These are phyloP conservation scores for Yponomeuta evonymella DNA, from an alignment of 2,888 invertebrate genomes.

Conservation along the genomic window DNA sequence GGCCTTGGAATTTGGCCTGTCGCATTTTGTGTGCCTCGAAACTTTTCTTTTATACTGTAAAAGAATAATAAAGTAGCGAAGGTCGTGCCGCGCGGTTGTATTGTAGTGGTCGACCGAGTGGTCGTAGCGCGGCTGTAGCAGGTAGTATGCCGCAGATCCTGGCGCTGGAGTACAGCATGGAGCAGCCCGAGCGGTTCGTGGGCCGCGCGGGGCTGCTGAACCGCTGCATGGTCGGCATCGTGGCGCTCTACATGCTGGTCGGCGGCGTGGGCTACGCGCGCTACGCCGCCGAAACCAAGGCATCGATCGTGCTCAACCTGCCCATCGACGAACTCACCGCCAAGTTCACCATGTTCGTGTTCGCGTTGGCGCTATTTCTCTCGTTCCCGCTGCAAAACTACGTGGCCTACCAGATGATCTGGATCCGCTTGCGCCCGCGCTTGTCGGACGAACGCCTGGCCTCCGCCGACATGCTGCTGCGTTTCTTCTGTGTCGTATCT, in stretches of 20 bases:
- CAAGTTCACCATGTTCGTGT: conserved; percentile 77
- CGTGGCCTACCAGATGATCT: conserved; percentile 89
- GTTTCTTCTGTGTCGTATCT: neutral
- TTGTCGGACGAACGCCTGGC: neutral
- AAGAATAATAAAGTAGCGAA: neutral
- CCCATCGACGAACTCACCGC: conserved; percentile 76
- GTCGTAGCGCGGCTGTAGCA: too few species aligned
- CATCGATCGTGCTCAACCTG: conserved; percentile 91
- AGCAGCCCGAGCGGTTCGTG: conserved; percentile 85
- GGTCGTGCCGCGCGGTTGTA: neutral
- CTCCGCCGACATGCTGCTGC: neutral
- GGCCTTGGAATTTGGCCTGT: too few species aligned
- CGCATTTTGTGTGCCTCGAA: too few species aligned
- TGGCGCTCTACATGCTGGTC: conserved; percentile 83
- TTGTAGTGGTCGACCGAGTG: too few species aligned
- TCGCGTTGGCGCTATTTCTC: conserved; percentile 84
- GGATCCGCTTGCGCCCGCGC: conserved; percentile 51
- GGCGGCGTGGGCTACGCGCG: conserved; percentile 92
- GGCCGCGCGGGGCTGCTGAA: conserved; percentile 87
- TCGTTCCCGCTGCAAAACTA: conserved; percentile 92
- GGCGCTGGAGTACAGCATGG: conserved; percentile 96
- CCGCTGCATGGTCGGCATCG: conserved; percentile 84
- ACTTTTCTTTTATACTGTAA: too few species aligned
- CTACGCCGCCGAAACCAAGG: conserved; percentile 81
- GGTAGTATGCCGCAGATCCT: conserved; percentile 77